phyloP scores from a whole-genome alignment of 2,888 invertebrate species.

The Nephrotoma appendiculata region DNA sequence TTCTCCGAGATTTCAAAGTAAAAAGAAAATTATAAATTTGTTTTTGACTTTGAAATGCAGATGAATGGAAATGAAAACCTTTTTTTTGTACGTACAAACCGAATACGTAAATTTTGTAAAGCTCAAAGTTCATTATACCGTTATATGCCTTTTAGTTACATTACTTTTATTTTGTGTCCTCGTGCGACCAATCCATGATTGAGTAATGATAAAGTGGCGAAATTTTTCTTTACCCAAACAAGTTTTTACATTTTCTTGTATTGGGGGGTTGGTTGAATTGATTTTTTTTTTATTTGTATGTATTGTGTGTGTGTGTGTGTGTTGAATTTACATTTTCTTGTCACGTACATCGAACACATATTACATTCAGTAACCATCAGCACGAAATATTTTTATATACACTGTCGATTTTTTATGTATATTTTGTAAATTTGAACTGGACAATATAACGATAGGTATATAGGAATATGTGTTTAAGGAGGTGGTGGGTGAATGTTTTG shows the following conservation, averaged over 20 bases:
- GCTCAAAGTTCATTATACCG: not conserved
- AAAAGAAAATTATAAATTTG: not conserved
- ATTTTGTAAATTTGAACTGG: not conserved
- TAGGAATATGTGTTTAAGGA: not conserved
- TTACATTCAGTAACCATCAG: not conserved
- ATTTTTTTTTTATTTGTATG: not conserved
- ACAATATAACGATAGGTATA: not conserved
- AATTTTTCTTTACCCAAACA: not conserved
- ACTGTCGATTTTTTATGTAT: not conserved
- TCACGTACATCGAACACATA: not conserved
- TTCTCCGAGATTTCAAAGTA: not conserved
- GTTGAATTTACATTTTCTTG: not conserved
- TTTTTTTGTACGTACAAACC: not conserved
- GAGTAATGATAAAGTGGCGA: not conserved
- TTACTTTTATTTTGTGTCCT: not conserved
- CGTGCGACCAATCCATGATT: not conserved
- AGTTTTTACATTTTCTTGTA: not conserved
- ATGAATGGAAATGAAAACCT: not conserved
- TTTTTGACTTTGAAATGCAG: not conserved
- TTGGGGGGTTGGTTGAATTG: not conserved
- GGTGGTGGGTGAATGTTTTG: not conserved
- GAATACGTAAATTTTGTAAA: not conserved
- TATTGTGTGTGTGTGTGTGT: not conserved
- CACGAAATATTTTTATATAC: not conserved
- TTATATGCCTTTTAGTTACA: not conserved